Base-by-base conservation (phyloP, 2,888 invertebrate genomes). In the Cephus runcator region DNA sequence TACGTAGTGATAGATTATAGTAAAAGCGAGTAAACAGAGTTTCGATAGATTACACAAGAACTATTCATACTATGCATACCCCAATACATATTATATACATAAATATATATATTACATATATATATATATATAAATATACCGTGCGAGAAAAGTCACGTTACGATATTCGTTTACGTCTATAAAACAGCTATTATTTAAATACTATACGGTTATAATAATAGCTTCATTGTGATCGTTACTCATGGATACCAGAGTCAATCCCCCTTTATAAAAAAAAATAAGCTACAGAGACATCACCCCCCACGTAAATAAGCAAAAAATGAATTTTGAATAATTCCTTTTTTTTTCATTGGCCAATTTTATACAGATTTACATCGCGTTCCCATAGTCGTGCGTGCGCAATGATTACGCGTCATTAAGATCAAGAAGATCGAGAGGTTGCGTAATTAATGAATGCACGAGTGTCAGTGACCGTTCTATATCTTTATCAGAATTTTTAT, bases 141-240 rank as follows among this genome's bases (percentile, higher is more conserved):
- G 31, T 76, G 73, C 77, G 77, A 76, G 76, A 73, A 79, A 69
- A 79, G 77, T 68, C 56, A 75, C 75, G 75, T 77, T 73, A 79
- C 73, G 76, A 81, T 71, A 77, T 75, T 75, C 56, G 56, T 56
- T 56, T 56, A 56, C 56, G 23, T 56, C 69, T 71, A 76, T 71
- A 3, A 69, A 34, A 31, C 69, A 69, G 68, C 76, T 12, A 76
- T 76, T 69, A 69, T 76, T 76, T 76, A 69, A 68, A 76, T 76
- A 34, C 35, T 76, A 40, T 69, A 74, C 73, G 36, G 77, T 74
- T 69, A 56, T 33, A 73, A 69, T 68, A 80, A 75, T 76, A 76
- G 79, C 71, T 73, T 79, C 69, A 77, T 77, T 79, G 79, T 79
- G 79, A 79, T 79, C 77, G 71, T 69, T 74, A 74, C 78, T 78